Evolutionary conservation across 2,113 vertebrate genomes (phyloP).

Genomic region (Paedocypris sp.): DNA sequence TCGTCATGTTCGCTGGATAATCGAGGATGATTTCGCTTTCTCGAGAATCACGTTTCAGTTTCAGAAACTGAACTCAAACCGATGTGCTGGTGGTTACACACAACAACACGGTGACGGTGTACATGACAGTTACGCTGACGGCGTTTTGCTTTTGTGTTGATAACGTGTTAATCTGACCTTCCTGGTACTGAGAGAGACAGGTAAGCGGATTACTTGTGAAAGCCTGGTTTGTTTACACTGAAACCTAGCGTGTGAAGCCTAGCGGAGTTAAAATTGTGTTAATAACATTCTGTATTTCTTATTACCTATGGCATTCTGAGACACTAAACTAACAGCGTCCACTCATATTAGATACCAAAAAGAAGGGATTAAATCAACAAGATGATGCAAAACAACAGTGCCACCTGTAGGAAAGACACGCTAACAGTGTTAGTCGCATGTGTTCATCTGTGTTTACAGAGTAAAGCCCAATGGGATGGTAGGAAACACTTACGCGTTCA

Average conservation of each 20-base stretch:
- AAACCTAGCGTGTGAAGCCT: background rate
- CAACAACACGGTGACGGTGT: too few relatives aligned
- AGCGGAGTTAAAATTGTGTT: background rate
- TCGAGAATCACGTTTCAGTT: too few relatives aligned
- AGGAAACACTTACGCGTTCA: constrained; percentile 72
- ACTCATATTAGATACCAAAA: background rate
- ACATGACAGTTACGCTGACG: background rate
- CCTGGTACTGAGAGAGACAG: constrained; percentile 19
- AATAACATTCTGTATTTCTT: too few relatives aligned
- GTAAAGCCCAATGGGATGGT: background rate
- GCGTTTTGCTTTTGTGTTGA: background rate
- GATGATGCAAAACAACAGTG: background rate
- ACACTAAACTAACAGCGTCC: background rate
- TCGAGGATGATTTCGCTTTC: too few relatives aligned
- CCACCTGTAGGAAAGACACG: constrained; percentile 21
- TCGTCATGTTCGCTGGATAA: too few relatives aligned
- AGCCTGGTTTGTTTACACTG: background rate
- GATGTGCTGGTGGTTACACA: too few relatives aligned
- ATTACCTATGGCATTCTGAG: too few relatives aligned
- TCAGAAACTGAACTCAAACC: too few relatives aligned
- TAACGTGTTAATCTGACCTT: constrained; percentile 7
- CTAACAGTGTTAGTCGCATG: too few relatives aligned
- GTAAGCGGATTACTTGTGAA: constrained; percentile 49
- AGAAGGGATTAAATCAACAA: constrained; percentile 9
- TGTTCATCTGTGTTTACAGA: constrained; percentile 4